phyloP scores from a whole-genome alignment of 2,888 invertebrate genomes.

The Diadromus collaris region DNA sequence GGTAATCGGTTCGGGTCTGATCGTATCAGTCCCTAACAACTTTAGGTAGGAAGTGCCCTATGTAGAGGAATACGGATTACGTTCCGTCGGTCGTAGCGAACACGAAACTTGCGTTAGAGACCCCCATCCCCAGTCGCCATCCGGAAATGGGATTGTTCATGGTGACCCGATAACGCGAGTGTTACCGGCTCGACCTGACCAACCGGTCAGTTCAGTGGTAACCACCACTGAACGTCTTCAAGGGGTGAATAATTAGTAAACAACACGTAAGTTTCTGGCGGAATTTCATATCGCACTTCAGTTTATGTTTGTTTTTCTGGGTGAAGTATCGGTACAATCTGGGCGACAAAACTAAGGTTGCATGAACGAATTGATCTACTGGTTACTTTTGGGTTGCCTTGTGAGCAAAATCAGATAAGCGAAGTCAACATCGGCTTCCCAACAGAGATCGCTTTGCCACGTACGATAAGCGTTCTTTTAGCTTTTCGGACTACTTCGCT shows the following conservation, averaged over 20 bases:
- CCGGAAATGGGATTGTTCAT: conserved; percentile 54
- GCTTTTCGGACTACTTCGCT: neutral
- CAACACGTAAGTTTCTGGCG: neutral
- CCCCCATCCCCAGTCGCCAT: conserved; percentile 21
- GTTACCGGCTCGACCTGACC: conserved; percentile 44
- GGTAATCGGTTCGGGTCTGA: neutral
- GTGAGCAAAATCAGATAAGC: neutral
- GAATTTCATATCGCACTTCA: neutral
- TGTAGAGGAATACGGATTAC: conserved; percentile 8
- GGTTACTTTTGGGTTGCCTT: neutral
- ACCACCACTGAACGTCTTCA: conserved; percentile 29
- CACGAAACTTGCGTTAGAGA: conserved; percentile 47
- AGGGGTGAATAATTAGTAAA: conserved; percentile 28
- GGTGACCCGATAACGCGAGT: conserved; percentile 47
- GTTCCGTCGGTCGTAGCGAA: conserved; percentile 23
- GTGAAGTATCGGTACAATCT: neutral
- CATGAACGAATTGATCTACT: neutral
- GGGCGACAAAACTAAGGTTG: neutral
- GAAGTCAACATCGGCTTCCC: neutral
- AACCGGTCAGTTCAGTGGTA: too few relatives aligned
- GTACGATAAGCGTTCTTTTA: neutral
- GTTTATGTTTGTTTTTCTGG: conserved; percentile 2
- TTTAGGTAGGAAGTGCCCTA: neutral
- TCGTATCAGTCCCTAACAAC: conserved; percentile 1
- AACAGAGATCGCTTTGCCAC: neutral